Conservation (phyloP, 2,113 vertebrate species). For the Alces alces region DNA sequence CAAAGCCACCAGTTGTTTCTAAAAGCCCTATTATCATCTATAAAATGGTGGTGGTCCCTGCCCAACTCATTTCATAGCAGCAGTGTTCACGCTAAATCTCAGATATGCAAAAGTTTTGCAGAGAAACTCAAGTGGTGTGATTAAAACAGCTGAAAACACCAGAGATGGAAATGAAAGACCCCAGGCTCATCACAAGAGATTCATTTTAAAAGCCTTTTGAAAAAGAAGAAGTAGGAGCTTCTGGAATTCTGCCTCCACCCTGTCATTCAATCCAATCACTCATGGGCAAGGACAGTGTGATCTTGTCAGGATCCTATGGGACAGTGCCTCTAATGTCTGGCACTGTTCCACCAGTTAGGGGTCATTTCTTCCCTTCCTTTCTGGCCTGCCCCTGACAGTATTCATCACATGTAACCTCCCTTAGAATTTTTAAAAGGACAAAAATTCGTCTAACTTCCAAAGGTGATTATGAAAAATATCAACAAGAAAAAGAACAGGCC, state of each 20-base stretch:
- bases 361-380: neutral
- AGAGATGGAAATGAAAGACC: neutral
- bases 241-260: neutral
- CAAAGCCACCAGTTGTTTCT: neutral
- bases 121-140: neutral
- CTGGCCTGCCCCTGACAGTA: neutral
- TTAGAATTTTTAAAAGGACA: conserved; percentile 36
- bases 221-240: neutral
- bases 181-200: neutral
- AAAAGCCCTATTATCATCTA: neutral
- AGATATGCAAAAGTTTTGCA: neutral
- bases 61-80: neutral
- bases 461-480: conserved; percentile 19
- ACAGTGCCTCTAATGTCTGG: neutral
- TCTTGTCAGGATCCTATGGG: neutral
- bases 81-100: neutral
- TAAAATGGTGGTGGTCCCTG: neutral
- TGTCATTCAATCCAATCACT: neutral
- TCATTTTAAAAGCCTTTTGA: neutral
- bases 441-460: neutral
- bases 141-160: neutral
- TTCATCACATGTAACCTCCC: neutral
- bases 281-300: neutral
- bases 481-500: neutral
- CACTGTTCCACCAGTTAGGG: neutral